Percentiles rank a stretch among this genome's conserved stretches.
phyloP scores from a whole-genome alignment of 1,140 invertebrate species.

The Planococcus citri region DNA sequence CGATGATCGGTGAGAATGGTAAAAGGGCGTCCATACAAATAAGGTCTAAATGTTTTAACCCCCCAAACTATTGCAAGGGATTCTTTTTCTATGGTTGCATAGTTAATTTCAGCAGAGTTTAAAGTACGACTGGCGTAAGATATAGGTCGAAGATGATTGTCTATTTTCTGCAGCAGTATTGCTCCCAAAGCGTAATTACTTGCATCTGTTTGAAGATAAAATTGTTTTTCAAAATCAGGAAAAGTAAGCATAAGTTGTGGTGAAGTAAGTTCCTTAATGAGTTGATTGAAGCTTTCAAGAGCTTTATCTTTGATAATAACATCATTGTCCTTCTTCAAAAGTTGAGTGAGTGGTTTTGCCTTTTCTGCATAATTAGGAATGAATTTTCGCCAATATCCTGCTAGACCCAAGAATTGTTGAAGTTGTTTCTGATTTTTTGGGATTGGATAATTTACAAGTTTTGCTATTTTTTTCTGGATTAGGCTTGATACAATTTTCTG shows the following conservation, averaged over 20 bases:
- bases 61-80: constrained; percentile 39
- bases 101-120: constrained; percentile 29
- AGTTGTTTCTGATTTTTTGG: constrained; percentile 32
- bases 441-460: constrained; percentile 32
- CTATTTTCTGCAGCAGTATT: constrained; percentile 18
- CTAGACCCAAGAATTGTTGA: constrained; percentile 32
- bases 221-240: constrained; percentile 32
- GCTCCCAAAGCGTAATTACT: constrained; percentile 24
- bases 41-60: constrained; percentile 35
- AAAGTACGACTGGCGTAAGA: constrained; percentile 30
- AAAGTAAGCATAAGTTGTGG: constrained; percentile 29
- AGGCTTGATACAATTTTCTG: background rate
- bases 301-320: background rate
- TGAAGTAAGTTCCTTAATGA: constrained; percentile 30
- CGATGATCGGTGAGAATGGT: constrained; percentile 40
- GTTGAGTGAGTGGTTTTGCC: constrained; percentile 30
- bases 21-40: constrained; percentile 37
- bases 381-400: constrained; percentile 33
- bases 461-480: constrained; percentile 26
- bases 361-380: constrained; percentile 30
- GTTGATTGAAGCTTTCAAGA: background rate
- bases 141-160: constrained; percentile 22
- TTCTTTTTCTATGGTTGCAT: constrained; percentile 35
- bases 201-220: constrained; percentile 30
- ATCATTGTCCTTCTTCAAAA: constrained; percentile 26